Base-by-base conservation (phyloP, 2,797 vertebrate genomes). In the Microctenopoma stevenorrisi region DNA sequence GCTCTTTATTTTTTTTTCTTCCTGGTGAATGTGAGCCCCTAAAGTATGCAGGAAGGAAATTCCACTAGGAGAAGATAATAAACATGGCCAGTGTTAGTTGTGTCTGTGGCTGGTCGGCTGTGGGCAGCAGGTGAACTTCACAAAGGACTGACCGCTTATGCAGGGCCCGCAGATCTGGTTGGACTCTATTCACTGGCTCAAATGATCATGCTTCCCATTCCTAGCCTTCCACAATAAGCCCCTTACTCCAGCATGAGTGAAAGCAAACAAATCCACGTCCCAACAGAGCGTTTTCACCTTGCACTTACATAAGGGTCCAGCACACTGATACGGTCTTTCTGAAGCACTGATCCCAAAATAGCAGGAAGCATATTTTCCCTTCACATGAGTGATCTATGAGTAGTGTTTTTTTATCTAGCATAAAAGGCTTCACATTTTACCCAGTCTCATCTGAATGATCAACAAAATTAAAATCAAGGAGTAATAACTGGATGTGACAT, bases 31-130 rank as follows among this genome's bases (percentile, higher is more conserved):
- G 89, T 68, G 59, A 86, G 82, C 80, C 83, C 83, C 81, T 12
- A 53, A 90, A 85, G 93, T 91, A 93, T 92, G 90, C 83, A 74
- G 86, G 77, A 86, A 92, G 92, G 89, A 93, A 93, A 93, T 94
- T 94, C 93, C 93, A 76, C 50, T 0, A 26, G 72, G 72, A 69
- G 88, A 87, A 91, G 90, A 93, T 90, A 94, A 93, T 80, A 92
- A 93, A 89, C 89, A 87, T 49, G 53, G 64, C 68, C 71, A 48
- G 78, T 73, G 72, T 85, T 78, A 77, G 91, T 90, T 89, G 82
- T 91, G 87, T 88, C 89, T 83, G 81, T 54, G 73, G 78, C 69
- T 42, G 43, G 3, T 43, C 13, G 72, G 74, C 75, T 82, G 71
- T 71, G 63, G 79, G 82, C 66, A 88, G 87, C 92, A 94, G 93